These are phyloP conservation scores for Silvanus unidentatus DNA, from an alignment of 2,888 invertebrate species.

Conservation along the genomic window DNA sequence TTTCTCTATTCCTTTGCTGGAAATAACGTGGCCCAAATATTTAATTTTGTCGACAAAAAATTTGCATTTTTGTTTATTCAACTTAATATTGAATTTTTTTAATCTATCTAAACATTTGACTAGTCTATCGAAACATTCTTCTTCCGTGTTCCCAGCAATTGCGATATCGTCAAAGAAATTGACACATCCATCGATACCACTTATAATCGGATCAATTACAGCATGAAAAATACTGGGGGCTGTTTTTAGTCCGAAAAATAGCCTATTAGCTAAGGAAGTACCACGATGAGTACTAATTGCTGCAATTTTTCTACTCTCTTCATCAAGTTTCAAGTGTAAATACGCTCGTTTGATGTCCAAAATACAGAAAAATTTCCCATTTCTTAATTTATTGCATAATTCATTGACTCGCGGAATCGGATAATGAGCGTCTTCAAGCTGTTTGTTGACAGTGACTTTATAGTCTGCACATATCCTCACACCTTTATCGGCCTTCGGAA, in stretches of 20 bases:
- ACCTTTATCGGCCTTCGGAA: conserved; percentile 4
- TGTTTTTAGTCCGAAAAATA: conserved; percentile 31
- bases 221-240: conserved; percentile 30
- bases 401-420: not conserved
- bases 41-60: not conserved
- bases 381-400: not conserved
- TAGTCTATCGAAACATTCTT: conserved; percentile 8
- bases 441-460: conserved; percentile 4
- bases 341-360: not conserved
- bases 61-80: conserved; percentile 1
- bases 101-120: not conserved
- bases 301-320: conserved; percentile 7
- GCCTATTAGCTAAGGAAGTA: too few relatives aligned
- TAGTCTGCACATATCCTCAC: conserved; percentile 6
- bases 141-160: conserved; percentile 20
- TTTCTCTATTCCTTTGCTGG: too few relatives aligned
- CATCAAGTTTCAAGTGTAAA: not conserved
- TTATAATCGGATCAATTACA: conserved; percentile 31
- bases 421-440: not conserved
- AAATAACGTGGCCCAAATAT: not conserved
- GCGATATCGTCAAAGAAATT: conserved; percentile 34
- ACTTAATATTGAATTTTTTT: conserved; percentile 7
- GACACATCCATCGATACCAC: conserved; percentile 24
- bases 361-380: not conserved
- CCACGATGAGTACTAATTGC: conserved; percentile 28